Evolutionary conservation across 2,888 invertebrate species (phyloP).

Genomic region (Micropterix aruncella): DNA sequence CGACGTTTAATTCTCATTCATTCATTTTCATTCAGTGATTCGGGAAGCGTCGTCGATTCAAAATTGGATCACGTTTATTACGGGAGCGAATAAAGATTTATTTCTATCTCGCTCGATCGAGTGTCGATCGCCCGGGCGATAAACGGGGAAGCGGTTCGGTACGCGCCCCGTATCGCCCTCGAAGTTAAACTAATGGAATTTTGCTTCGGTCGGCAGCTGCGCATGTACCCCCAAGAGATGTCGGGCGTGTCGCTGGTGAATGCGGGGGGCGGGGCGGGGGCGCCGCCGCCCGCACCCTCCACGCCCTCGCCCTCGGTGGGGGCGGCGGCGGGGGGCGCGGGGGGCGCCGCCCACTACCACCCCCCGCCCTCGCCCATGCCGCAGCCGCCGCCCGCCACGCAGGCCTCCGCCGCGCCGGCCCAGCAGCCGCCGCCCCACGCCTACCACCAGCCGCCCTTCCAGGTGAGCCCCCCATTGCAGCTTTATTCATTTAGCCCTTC

Average conservation of each 20-base stretch:
- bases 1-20: too few relatives aligned
- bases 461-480: too few relatives aligned
- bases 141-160: too few relatives aligned
- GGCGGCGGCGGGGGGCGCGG: constrained; percentile 15
- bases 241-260: constrained; percentile 13
- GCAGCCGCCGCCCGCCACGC: constrained; percentile 9
- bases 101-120: too few relatives aligned
- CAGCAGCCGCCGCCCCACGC: constrained; percentile 14
- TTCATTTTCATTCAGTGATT: too few relatives aligned
- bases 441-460: constrained; percentile 15
- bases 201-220: constrained; percentile 38
- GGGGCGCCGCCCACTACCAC: constrained; percentile 35
- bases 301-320: background rate
- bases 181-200: constrained; percentile 13
- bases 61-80: too few relatives aligned
- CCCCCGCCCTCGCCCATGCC: constrained; percentile 38
- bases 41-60: too few relatives aligned
- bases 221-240: constrained; percentile 42
- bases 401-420: background rate
- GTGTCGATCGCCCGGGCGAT: too few relatives aligned
- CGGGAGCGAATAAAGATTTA: too few relatives aligned
- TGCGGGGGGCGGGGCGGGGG: constrained; percentile 5
- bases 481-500: too few relatives aligned
- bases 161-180: too few relatives aligned
- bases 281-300: background rate